Base-by-base conservation (phyloP, 2,888 invertebrate genomes). In the Andrena chrysosceles region DNA sequence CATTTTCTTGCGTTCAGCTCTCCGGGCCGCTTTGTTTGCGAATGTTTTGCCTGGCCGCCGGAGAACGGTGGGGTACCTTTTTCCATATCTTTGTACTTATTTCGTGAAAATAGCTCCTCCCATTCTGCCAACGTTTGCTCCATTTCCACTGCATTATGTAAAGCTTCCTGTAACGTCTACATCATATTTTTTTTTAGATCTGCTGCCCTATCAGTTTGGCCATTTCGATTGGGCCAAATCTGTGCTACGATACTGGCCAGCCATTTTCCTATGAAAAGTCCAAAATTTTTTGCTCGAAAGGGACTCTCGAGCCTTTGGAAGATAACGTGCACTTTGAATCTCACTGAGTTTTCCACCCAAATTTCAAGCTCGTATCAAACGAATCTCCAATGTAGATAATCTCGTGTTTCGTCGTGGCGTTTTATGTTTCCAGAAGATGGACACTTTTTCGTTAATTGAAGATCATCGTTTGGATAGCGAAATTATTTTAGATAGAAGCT, bases 11-110 rank as follows among this genome's bases (percentile, higher is more conserved):
- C n/a, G 5, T 35, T 20, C 33, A 4, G 16, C 29, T 62, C 29
- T n/a, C 23, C 20, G 54, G 16, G 8, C 29, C 13, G 48, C 59
- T 56, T 73, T 66, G 66, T 60, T 77, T 67, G 66, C 49, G 59
- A 52, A 67, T 29, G 66, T 49, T 49, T 60, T 35, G 33, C 33
- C 16, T 16, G n/a, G 63, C 6, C 52, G 23, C 54, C 7, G n/a
- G 13, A 42, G 16, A 20, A 66, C 13, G 31, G 16, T n/a, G 13
- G 20, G n/a, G 2, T 4, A 5, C 42, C 33, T 4, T 52, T 35
- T 56, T 31, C 13, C 23, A 8, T 33, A 33, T 52, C 31, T 42
- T 31, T 35, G 2, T 23, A n/a, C n/a, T 35, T 35, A 13, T 63
- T 63, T 23, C 63, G 20, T 20, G 63, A 26, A 42, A 42, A 23